A percentile compares a stretch with the other conserved stretches of the same genome.
phyloP scores from a whole-genome alignment of 1,140 invertebrate genomes.

The Adoxophyes honmai region DNA sequence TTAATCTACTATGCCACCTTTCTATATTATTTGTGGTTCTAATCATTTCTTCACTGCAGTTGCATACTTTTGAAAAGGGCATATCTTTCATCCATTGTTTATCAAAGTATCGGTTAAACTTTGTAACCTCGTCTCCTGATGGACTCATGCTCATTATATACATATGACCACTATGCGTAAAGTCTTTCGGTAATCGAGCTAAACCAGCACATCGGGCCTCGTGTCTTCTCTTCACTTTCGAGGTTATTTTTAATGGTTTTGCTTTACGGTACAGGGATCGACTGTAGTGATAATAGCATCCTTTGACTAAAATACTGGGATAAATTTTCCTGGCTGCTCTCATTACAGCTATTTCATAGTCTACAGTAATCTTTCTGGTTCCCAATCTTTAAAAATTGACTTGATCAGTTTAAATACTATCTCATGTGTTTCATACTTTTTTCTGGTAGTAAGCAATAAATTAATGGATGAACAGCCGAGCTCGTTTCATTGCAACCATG shows the following conservation, averaged over 20 bases:
- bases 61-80: neutral
- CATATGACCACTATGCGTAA: neutral
- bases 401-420: neutral
- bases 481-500: no score
- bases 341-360: neutral
- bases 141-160: neutral
- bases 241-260: slow-evolving; percentile 7
- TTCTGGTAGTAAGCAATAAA: no score
- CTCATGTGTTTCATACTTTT: neutral
- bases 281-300: neutral
- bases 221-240: neutral
- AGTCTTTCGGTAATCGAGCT: neutral
- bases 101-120: neutral
- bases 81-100: neutral
- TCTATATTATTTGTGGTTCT: neutral
- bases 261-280: neutral
- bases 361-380: neutral
- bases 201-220: neutral
- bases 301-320: neutral
- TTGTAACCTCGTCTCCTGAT: neutral
- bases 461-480: no score
- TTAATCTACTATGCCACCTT: neutral
- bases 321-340: neutral
- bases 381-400: neutral
- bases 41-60: neutral